Percentiles rank a stretch among this genome's conserved stretches.
Evolutionary conservation across 2,888 invertebrate genomes (phyloP).

Genomic region (Eupithecia insigniata): DNA sequence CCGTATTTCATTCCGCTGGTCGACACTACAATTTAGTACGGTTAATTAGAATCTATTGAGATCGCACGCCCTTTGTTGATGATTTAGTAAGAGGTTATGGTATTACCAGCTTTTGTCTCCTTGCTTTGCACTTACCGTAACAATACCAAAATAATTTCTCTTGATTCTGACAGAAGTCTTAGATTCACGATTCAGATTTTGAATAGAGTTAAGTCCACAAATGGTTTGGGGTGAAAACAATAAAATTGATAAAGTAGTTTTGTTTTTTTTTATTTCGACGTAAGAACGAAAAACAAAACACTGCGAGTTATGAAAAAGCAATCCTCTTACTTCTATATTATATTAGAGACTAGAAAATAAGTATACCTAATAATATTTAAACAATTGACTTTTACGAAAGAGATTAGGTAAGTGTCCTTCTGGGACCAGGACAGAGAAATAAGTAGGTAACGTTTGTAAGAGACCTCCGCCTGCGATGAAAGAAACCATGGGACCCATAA

Average conservation of each 20-base stretch:
- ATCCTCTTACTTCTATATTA: neutral
- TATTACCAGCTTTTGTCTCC: constrained; percentile 5
- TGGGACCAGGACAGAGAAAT: neutral
- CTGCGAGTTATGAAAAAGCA: too few species aligned
- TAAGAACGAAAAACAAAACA: neutral
- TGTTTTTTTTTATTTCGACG: neutral
- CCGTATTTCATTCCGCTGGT: constrained; percentile 50
- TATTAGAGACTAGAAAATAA: neutral
- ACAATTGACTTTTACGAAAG: too few species aligned
- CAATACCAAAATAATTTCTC: neutral
- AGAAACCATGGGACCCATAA: neutral
- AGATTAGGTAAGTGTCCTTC: too few species aligned
- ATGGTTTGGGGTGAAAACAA: neutral
- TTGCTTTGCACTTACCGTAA: neutral
- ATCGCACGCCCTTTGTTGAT: constrained; percentile 20
- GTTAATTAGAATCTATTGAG: constrained; percentile 46
- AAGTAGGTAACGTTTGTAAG: neutral
- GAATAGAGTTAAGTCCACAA: neutral
- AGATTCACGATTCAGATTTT: neutral
- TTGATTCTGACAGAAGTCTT: neutral
- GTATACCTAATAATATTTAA: too few species aligned
- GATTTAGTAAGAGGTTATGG: constrained; percentile 19
- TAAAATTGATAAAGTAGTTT: neutral
- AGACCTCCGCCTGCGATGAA: neutral
- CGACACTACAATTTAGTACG: constrained; percentile 49